A percentile compares a stretch with the other conserved stretches of the same genome.
Evolutionary conservation across 2,888 invertebrate genomes (phyloP).

Genomic region (Clivina fossor): DNA sequence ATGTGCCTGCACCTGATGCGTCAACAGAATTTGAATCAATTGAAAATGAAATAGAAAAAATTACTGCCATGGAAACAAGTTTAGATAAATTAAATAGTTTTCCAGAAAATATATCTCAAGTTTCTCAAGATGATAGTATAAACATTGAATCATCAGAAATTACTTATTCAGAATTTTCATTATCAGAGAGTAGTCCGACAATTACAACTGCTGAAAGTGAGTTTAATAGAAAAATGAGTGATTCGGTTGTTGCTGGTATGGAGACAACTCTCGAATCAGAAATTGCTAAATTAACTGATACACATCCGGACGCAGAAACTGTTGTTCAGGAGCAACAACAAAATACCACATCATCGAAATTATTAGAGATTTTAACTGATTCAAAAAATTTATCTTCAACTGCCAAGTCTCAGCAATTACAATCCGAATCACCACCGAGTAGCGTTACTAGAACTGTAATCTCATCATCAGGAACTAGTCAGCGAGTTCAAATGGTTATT

Average conservation of each 20-base stretch:
- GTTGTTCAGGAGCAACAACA: conserved; percentile 45
- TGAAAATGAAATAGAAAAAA: conserved; percentile 33
- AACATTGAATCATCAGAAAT: conserved; percentile 3
- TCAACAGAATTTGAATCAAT: conserved; percentile 31
- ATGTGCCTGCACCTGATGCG: conserved; percentile 1
- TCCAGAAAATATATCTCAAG: conserved; percentile 30
- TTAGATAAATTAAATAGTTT: conserved; percentile 31
- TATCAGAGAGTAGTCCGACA: conserved; percentile 14
- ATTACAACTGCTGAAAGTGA: conserved; percentile 11
- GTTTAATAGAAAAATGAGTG: conserved; percentile 13
- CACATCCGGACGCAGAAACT: conserved; percentile 32
- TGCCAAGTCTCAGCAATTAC: neutral
- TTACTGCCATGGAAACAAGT: conserved; percentile 31
- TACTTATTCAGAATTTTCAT: conserved; percentile 21
- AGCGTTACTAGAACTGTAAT: conserved; percentile 5
- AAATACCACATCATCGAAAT: conserved; percentile 57
- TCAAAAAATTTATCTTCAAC: conserved; percentile 49
- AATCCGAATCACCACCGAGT: neutral
- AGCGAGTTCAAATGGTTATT: conserved; percentile 31
- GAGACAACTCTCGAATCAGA: conserved; percentile 44
- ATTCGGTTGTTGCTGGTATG: conserved; percentile 12
- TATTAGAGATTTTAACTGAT: conserved; percentile 61
- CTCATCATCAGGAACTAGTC: conserved; percentile 4
- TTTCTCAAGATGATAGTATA: conserved; percentile 16
- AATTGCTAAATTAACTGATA: conserved; percentile 42